Conservation (phyloP, 2,888 invertebrate species). For the Nemurella pictetii region DNA sequence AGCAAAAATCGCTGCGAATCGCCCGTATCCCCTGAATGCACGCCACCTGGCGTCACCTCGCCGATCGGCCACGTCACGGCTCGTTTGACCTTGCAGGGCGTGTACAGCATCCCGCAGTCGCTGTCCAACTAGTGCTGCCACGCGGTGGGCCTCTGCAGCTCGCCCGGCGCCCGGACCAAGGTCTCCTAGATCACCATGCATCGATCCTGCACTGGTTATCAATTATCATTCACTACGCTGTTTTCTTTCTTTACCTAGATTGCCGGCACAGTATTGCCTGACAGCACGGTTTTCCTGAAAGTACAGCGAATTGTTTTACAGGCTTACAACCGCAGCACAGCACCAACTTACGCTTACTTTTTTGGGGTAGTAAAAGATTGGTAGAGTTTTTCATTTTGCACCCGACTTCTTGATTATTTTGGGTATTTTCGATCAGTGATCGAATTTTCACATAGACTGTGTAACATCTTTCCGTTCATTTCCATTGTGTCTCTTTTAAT, state of each 20-base stretch:
- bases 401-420: too few relatives aligned
- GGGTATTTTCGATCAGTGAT: too few relatives aligned
- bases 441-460: too few relatives aligned
- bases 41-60: not conserved
- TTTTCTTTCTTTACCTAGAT: not conserved
- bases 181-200: not conserved
- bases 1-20: too few relatives aligned
- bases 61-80: not conserved
- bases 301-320: not conserved
- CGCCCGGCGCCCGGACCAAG: not conserved
- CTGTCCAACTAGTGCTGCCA: not conserved
- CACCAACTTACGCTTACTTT: not conserved
- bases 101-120: slow-evolving; percentile 26
- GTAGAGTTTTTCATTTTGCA: too few relatives aligned
- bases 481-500: too few relatives aligned
- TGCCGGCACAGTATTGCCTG: not conserved
- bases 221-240: not conserved
- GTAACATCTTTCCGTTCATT: too few relatives aligned
- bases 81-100: slow-evolving; percentile 10
- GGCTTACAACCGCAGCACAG: not conserved
- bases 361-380: too few relatives aligned
- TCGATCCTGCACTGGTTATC: not conserved
- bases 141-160: not conserved
- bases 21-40: too few relatives aligned
- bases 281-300: not conserved